These are phyloP conservation scores for Liodrosophila aerea DNA, from an alignment of 2,888 invertebrate genomes.

Conservation along the genomic window DNA sequence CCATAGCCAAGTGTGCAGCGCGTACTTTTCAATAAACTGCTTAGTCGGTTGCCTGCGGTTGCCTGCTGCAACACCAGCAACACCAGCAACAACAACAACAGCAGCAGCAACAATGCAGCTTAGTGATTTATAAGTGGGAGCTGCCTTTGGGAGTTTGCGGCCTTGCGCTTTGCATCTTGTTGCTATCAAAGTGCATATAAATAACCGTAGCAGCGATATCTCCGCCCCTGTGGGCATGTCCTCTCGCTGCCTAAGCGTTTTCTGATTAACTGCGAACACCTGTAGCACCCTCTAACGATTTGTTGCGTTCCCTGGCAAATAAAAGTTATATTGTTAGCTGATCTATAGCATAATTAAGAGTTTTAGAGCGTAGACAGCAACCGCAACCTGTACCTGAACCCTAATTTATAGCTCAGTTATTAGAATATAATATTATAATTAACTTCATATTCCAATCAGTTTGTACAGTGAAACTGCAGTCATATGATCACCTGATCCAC, in stretches of 20 bases:
- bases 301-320: too few relatives aligned
- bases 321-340: too few relatives aligned
- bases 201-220: constrained; percentile 49
- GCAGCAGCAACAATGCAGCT: constrained; percentile 23
- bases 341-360: too few relatives aligned
- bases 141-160: constrained; percentile 10
- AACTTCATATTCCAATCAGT: too few relatives aligned
- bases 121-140: constrained; percentile 68
- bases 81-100: constrained; percentile 21
- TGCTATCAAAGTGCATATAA: constrained; percentile 77
- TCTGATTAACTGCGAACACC: constrained; percentile 59
- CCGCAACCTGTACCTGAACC: too few relatives aligned
- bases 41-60: constrained; percentile 52
- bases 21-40: constrained; percentile 75
- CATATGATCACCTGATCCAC: too few relatives aligned
- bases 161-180: constrained; percentile 64
- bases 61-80: constrained; percentile 13
- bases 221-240: background rate
- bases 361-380: too few relatives aligned
- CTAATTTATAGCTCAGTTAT: too few relatives aligned
- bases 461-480: too few relatives aligned
- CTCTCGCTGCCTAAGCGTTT: constrained; percentile 58
- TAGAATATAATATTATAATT: too few relatives aligned
- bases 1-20: constrained; percentile 17
- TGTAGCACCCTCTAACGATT: constrained; percentile 27